Evolutionary conservation across 2,113 vertebrate genomes (phyloP), one percentile per base, ranked within the genome.

Genomic region (Callopanchax toddi): DNA sequence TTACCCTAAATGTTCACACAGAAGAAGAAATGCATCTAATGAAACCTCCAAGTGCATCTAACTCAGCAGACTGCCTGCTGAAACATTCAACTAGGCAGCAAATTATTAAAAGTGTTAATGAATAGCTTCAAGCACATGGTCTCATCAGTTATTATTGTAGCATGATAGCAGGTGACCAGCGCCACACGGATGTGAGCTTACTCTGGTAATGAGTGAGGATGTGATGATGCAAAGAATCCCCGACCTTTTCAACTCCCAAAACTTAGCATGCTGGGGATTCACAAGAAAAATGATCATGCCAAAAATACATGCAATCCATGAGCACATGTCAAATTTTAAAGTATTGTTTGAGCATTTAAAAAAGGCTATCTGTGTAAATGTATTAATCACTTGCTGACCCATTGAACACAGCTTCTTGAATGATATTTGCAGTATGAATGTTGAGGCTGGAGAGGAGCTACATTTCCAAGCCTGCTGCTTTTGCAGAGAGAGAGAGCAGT

Each of bases 71-170:
- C 26, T 16, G 32, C 55, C 29, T 39, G 7, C 34, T 36, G 21
- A 60, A 22, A 55, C 43, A 40, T 59, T 54, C 18, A 48, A 37
- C 26, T 52, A 8, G 44, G 37, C 25, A 43, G 44, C 44, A 55
- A 67, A 74, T 55, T 49, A 55, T 60, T 55, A 46, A 67, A 59
- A 49, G 20, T 6, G 15, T 52, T 59, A 46, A 72, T 52, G 15
- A 51, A 46, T 20, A 39, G 32, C 57, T 67, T 50, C 11, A 34
- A 67, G 51, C 11, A 43, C 11, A 20, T 13, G 42, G 50, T 56
- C 63, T 61, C 37, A 60, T 55, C 50, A 50, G 43, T 49, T 57
- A 67, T 67, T 61, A 42, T 32, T 50, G 11, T 21, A 59, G 46
- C 43, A 49, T 43, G 53, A 56, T 15, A 37, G 44, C 56, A 74